Percentiles rank a stretch among this genome's conserved stretches.
These are phyloP conservation scores for Diphyllodes magnificus DNA, from an alignment of 2,113 vertebrate species.

Conservation along the genomic window DNA sequence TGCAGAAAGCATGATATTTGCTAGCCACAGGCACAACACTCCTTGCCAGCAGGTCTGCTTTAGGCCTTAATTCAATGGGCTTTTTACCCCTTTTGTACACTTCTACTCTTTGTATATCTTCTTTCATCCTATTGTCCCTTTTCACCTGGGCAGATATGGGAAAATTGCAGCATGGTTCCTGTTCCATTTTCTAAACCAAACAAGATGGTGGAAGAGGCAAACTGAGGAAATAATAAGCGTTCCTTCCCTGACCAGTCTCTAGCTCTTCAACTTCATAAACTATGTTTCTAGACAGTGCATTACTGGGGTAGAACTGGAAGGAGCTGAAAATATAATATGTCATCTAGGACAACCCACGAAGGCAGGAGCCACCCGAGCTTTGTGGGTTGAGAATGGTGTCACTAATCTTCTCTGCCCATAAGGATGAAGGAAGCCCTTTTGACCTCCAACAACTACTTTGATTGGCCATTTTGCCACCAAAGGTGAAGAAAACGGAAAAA, in stretches of 20 bases:
- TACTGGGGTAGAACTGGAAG: background rate
- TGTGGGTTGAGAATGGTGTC: background rate
- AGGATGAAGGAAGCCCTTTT: background rate
- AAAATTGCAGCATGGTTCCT: background rate
- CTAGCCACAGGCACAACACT: background rate
- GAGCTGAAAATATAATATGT: background rate
- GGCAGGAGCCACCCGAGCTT: background rate
- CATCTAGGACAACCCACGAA: background rate
- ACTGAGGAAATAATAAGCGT: background rate
- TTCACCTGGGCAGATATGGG: background rate
- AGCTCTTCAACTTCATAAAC: background rate
- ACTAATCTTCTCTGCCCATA: background rate
- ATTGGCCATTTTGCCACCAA: background rate
- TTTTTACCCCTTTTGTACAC: background rate
- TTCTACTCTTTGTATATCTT: background rate
- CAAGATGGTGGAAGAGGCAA: background rate
- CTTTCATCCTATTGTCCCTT: background rate
- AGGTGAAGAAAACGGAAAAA: background rate
- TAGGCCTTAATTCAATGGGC: background rate
- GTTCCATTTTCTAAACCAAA: background rate
- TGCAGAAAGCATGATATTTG: background rate
- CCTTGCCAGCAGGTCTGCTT: background rate
- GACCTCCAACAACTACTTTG: background rate
- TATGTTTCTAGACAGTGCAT: background rate
- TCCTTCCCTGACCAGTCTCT: background rate